Percentiles rank a stretch among this genome's conserved stretches.
phyloP scores from a whole-genome alignment of 2,888 invertebrate species.

The Flexamia atlantica region DNA sequence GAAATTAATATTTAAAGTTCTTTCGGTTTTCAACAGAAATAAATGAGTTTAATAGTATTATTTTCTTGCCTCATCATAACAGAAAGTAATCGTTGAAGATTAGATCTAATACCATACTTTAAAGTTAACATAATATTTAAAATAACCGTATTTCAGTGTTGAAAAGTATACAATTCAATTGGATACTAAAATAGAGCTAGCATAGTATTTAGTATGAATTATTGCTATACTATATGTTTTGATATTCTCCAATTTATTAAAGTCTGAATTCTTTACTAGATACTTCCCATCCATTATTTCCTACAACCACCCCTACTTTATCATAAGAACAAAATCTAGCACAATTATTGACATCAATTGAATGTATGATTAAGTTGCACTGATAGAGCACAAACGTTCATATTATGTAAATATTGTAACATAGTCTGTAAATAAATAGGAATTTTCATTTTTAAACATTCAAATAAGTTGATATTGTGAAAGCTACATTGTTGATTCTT shows the following conservation, averaged over 20 bases:
- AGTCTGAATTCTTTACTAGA: neutral
- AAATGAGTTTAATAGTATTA: too few relatives aligned
- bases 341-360: neutral
- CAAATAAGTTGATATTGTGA: constrained; percentile 45
- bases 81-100: too few relatives aligned
- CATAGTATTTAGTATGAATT: neutral
- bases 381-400: constrained; percentile 40
- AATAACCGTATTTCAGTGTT: neutral
- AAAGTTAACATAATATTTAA: too few relatives aligned
- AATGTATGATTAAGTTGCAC: neutral
- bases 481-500: constrained; percentile 54
- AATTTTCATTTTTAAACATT: constrained; percentile 57
- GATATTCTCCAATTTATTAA: neutral
- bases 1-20: too few relatives aligned
- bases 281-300: neutral
- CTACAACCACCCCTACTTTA: neutral
- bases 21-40: too few relatives aligned
- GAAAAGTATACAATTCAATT: neutral
- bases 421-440: constrained; percentile 56
- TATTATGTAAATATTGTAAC: constrained; percentile 58
- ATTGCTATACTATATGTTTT: neutral
- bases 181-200: neutral
- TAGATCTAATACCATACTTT: too few relatives aligned
- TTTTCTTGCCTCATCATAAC: too few relatives aligned
- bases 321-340: neutral